A percentile compares a stretch with the other conserved stretches of the same genome.
These are phyloP conservation scores for Anthoptus insignis DNA, from an alignment of 2,888 invertebrate genomes.

Conservation along the genomic window DNA sequence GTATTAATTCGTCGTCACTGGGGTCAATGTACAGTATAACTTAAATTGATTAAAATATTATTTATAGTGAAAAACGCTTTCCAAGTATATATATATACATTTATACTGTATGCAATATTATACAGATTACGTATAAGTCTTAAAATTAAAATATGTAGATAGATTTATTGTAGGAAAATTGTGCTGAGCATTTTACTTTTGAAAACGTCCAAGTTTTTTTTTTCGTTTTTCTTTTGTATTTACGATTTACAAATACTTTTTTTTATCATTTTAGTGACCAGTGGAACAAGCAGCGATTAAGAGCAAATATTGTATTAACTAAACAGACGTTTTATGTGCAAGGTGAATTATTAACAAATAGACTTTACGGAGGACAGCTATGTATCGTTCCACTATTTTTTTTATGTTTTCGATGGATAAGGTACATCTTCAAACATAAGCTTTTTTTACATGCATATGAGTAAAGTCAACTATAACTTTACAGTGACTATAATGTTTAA, in stretches of 20 bases:
- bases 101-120: slow-evolving; percentile 71
- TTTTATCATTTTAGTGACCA: not conserved
- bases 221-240: slow-evolving; percentile 54
- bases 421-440: no score
- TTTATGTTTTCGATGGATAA: not conserved
- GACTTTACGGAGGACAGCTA: not conserved
- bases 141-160: slow-evolving; percentile 70
- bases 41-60: slow-evolving; percentile 52
- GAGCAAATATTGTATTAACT: not conserved
- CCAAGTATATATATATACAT: slow-evolving; percentile 77
- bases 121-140: slow-evolving; percentile 63
- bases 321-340: no score
- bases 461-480: not conserved
- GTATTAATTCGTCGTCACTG: not conserved
- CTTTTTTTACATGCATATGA: no score
- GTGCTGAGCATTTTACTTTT: slow-evolving; percentile 70
- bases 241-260: slow-evolving; percentile 8
- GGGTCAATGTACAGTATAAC: slow-evolving; percentile 44
- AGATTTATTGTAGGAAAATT: slow-evolving; percentile 77
- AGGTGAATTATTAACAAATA: no score
- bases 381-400: not conserved
- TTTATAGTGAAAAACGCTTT: slow-evolving; percentile 75
- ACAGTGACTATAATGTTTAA: not conserved
- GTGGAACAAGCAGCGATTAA: not conserved
- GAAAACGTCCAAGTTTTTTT: slow-evolving; percentile 53